Evolutionary conservation across 2,113 vertebrate species (phyloP).

Genomic region (Sardina pilchardus): DNA sequence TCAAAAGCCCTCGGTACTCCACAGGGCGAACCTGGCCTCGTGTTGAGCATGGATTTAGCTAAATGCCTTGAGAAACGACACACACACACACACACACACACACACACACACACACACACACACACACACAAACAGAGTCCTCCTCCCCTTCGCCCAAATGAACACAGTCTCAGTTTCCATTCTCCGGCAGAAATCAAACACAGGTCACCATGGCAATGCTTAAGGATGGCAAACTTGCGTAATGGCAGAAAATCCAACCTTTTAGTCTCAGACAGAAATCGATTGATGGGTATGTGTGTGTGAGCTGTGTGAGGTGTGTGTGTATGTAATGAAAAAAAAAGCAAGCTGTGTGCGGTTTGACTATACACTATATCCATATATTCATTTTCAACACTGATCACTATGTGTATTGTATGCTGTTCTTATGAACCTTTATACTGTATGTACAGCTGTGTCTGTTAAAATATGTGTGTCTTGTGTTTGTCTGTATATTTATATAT

Average conservation of each 20-base stretch:
- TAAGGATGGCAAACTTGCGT: slow-evolving; percentile 30
- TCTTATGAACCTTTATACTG: background rate
- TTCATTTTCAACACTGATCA: background rate
- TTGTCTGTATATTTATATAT: background rate
- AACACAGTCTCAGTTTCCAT: slow-evolving; percentile 28
- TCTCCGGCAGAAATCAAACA: slow-evolving; percentile 35
- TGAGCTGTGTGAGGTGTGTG: background rate
- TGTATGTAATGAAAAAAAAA: no score
- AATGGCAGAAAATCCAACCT: slow-evolving; percentile 31
- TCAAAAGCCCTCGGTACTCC: background rate
- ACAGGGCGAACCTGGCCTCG: background rate
- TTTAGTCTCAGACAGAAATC: slow-evolving; percentile 35
- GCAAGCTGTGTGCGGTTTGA: slow-evolving; percentile 12
- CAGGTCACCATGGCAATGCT: slow-evolving; percentile 27
- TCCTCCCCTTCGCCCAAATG: background rate
- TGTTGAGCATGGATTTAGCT: slow-evolving; percentile 1
- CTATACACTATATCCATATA: background rate
- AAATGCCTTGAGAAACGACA: background rate
- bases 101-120: slow-evolving; percentile 17
- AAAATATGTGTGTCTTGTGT: background rate
- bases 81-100: slow-evolving; percentile 4
- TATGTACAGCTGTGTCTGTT: background rate
- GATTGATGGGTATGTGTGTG: slow-evolving; percentile 13
- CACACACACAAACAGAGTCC: slow-evolving; percentile 12
- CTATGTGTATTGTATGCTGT: background rate